Conservation (phyloP, 1,140 invertebrate genomes). For the Dinoponera quadriceps region DNA sequence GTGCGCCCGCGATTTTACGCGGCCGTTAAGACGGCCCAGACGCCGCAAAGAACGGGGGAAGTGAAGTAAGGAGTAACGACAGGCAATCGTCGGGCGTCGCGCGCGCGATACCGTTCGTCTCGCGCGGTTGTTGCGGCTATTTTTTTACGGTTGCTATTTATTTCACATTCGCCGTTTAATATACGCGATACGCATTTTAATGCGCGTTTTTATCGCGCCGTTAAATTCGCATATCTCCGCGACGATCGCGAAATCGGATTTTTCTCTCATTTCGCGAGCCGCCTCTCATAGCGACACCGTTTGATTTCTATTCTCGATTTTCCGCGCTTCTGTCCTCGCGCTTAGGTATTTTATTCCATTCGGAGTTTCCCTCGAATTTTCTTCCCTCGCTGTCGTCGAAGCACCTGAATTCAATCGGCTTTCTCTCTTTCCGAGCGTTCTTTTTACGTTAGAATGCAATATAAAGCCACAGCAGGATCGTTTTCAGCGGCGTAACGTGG, state of each 20-base stretch:
- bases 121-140: too few relatives aligned
- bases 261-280: too few relatives aligned
- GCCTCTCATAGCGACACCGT: not conserved
- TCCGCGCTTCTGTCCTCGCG: not conserved
- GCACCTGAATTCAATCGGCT: slow-evolving; percentile 32
- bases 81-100: not conserved
- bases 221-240: too few relatives aligned
- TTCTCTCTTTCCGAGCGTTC: slow-evolving; percentile 9
- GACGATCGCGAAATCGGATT: too few relatives aligned
- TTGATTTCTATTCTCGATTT: slow-evolving; percentile 34
- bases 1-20: slow-evolving; percentile 3
- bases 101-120: not conserved
- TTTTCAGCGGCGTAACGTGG: slow-evolving; percentile 6
- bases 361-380: slow-evolving; percentile 39
- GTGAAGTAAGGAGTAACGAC: not conserved
- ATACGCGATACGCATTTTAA: too few relatives aligned
- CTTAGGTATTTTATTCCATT: slow-evolving; percentile 21
- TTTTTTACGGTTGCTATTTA: too few relatives aligned
- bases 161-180: too few relatives aligned
- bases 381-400: not conserved
- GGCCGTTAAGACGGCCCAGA: not conserved
- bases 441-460: slow-evolving; percentile 21
- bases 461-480: slow-evolving; percentile 1
- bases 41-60: not conserved
- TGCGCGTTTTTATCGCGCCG: too few relatives aligned